Percentiles rank a stretch among this genome's conserved stretches.
Conservation (phyloP, 2,797 vertebrate genomes). For the Anguilla megastoma region DNA sequence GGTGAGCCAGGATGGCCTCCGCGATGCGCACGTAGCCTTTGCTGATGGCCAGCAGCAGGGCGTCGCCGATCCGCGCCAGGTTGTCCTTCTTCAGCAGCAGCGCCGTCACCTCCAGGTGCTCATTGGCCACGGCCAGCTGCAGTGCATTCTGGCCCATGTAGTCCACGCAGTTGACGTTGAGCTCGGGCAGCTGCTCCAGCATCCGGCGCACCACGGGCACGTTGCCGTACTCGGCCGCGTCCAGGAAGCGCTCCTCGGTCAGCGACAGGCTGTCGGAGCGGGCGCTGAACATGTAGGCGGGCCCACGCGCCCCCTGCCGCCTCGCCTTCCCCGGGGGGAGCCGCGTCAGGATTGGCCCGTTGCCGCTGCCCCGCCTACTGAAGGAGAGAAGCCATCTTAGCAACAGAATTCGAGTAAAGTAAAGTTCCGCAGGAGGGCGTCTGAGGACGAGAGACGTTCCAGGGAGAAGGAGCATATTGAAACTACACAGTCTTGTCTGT, state of each 20-base stretch:
- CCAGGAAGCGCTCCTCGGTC: conserved; percentile 91
- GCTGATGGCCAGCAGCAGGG: conserved; percentile 93
- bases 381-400: neutral
- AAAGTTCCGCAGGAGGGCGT: neutral
- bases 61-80: conserved; percentile 90
- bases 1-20: conserved; percentile 87
- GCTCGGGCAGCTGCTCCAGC: conserved; percentile 82
- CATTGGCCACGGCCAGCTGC: conserved; percentile 92
- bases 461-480: neutral
- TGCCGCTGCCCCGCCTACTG: conserved; percentile 70
- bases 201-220: conserved; percentile 94
- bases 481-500: neutral
- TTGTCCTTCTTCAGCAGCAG: conserved; percentile 89
- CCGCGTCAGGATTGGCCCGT: conserved; percentile 73
- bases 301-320: conserved; percentile 86
- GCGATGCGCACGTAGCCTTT: conserved; percentile 95
- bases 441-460: neutral
- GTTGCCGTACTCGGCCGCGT: conserved; percentile 96
- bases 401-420: neutral
- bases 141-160: conserved; percentile 98
- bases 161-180: conserved; percentile 95
- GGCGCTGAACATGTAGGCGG: conserved; percentile 93
- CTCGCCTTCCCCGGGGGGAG: conserved; percentile 83
- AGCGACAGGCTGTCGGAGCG: conserved; percentile 80
- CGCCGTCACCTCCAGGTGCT: conserved; percentile 95